Base-by-base conservation (phyloP, 2,888 invertebrate species). In the Choristoneura rosaceana region DNA sequence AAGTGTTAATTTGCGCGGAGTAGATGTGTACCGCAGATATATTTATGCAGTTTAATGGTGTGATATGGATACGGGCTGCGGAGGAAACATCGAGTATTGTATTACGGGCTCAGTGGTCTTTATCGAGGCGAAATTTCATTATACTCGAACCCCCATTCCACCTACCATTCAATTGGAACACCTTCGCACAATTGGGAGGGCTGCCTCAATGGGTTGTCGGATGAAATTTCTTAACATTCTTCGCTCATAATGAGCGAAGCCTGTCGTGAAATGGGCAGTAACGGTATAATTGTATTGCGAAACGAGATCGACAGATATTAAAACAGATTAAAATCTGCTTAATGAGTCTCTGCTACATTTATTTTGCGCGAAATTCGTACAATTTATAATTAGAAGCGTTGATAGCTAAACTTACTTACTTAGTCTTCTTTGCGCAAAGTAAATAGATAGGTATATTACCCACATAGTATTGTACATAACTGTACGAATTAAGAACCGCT, bases 181-280 rank as follows among this genome's bases (percentile, higher is more conserved):
- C 94, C 94, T 94, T 88, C 89, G 82, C 87, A 94, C 93, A 94
- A 93, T 92, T 90, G 90, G 90, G 87, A 91, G 91, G 93, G 93
- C 86, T 87, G 90, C 88, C 86, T 93, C 89, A 93, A 94, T 93
- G 90, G 93, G 91, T 91, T 91, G 90, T 89, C 90, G 91, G 93
- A 93, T 93, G 90, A 93, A 93, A 93, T 93, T 93, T 93, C 93
- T 93, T 91, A 92, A 92, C 90, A 91, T 91, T 92, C 91, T 90
- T 89, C 90, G 84, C 85, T 89, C 87, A 92, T 93, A 90, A 93
- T 92, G 91, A 92, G 90, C 88, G 85, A 84, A 88, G 87, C 84
- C 87, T 90, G 89, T 90, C 92, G 90, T 91, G 90, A 92, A 88
- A 92, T 91, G 89, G 88, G 88, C 90, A 87, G 87, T 92, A 92